A percentile compares a stretch with the other conserved stretches of the same genome.
Conservation (phyloP, 2,888 invertebrate genomes). For the Morinoia aosen region DNA sequence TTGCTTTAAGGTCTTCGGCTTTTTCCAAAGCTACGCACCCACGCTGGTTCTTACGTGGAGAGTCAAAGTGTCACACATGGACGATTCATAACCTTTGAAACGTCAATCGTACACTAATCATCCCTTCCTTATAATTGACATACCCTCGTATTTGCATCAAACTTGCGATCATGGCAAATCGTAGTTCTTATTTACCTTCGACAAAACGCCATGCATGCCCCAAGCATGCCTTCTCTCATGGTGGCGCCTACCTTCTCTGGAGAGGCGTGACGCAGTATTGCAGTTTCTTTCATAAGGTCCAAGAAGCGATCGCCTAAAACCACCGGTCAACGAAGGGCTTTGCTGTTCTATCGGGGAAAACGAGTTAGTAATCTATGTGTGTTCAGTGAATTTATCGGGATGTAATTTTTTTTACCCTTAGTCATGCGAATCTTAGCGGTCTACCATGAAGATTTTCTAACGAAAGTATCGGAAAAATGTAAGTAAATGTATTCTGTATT, state of each 20-base stretch:
- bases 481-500: neutral
- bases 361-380: slow-evolving; percentile 41
- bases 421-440: slow-evolving; percentile 14
- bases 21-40: slow-evolving; percentile 61
- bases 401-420: slow-evolving; percentile 31
- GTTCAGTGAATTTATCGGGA: slow-evolving; percentile 39
- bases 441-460: slow-evolving; percentile 28
- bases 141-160: slow-evolving; percentile 1
- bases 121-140: neutral
- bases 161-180: slow-evolving; percentile 43
- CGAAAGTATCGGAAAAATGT: neutral
- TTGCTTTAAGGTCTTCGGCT: slow-evolving; percentile 63
- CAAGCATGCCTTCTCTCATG: neutral
- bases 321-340: slow-evolving; percentile 50
- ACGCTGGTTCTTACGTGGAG: slow-evolving; percentile 53
- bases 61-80: slow-evolving; percentile 45
- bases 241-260: neutral
- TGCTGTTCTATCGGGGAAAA: slow-evolving; percentile 42
- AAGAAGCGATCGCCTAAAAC: slow-evolving; percentile 7
- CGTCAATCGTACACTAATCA: slow-evolving; percentile 6
- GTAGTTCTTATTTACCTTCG: neutral
- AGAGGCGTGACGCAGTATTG: neutral
- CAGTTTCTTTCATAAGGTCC: slow-evolving; percentile 25
- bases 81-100: neutral
- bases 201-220: neutral